phyloP scores from a whole-genome alignment of 2,888 invertebrate species.

The Mesopsocus fuscifrons region DNA sequence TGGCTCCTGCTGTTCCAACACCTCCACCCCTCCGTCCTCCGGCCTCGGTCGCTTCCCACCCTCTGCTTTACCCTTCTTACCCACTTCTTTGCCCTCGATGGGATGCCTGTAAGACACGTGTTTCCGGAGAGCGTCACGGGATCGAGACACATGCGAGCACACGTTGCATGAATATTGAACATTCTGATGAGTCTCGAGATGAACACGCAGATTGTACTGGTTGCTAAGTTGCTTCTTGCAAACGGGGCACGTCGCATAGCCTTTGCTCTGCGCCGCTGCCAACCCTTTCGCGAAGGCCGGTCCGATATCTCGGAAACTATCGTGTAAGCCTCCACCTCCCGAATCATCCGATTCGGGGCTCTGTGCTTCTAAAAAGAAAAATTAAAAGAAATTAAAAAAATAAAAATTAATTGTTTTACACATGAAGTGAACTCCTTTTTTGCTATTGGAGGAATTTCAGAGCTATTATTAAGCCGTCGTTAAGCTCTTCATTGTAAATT shows the following conservation, averaged over 20 bases:
- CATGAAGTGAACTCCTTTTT: too few relatives aligned
- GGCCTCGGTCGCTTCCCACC: too few relatives aligned
- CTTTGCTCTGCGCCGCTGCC: constrained; percentile 30
- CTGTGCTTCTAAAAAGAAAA: not conserved
- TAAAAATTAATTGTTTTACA: too few relatives aligned
- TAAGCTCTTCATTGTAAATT: too few relatives aligned
- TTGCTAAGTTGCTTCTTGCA: constrained; percentile 79
- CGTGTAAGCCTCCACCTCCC: not conserved
- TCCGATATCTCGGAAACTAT: not conserved
- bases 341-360: constrained; percentile 5
- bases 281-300: not conserved
- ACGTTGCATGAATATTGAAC: constrained; percentile 72
- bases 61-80: not conserved
- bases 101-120: constrained; percentile 78
- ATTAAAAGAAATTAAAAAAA: too few relatives aligned
- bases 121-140: constrained; percentile 69
- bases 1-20: too few relatives aligned
- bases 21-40: too few relatives aligned
- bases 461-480: too few relatives aligned
- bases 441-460: too few relatives aligned
- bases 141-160: constrained; percentile 72
- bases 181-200: constrained; percentile 80
- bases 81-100: constrained; percentile 23
- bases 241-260: constrained; percentile 55
- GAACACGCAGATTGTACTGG: constrained; percentile 76